Base-by-base conservation (phyloP, 2,888 invertebrate species). In the Eristalinus aeneus region DNA sequence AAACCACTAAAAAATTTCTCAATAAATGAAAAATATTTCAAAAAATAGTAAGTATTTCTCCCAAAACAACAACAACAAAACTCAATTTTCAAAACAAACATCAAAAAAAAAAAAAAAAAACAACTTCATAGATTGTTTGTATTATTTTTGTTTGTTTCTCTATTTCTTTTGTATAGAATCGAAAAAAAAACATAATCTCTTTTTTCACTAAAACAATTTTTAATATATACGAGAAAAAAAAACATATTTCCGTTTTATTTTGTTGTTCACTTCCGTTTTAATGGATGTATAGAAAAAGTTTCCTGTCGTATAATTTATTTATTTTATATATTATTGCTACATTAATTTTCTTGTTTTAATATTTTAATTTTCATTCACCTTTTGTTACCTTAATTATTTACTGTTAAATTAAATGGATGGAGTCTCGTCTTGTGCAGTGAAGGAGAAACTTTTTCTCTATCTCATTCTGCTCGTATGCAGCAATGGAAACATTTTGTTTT, bases 21-120 rank as follows among this genome's bases (percentile, higher is more conserved):
- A 91, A 90, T 89, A 91, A 90, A 90, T 90, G 90, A 89, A 89
- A 27, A 89, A 89, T 88, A 89, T 89, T 85, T 86, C 76, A 88
- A 88, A 87, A 89, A 90, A 91, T 92, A 90, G 92, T 92, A 92
- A 92, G 92, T 92, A 92, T 92, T 88, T 88, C 78, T 78, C 71
- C 68, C 77, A 81, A 82, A 87, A 72, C 58, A 83, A 68, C 75
- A 72, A 68, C 22, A 74, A 72, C 63, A 75, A 71, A 73, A 63
- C 32, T 54, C 78, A 75, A 74, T 72, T 64, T 71, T 79, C 65
- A 81, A 65, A 85, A 74, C 60, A 86, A 74, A 82, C 76, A 85
- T 81, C 76, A 79, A 83, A 54, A n/a, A 46, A 46, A 78, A 78
- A 58, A 69, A 61, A 69, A 69, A 74, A 61, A 61, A 68, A 68